Evolutionary conservation across 2,113 vertebrate genomes (phyloP), one percentile per base, ranked within the genome.

Genomic region (Apteryx mantelli): DNA sequence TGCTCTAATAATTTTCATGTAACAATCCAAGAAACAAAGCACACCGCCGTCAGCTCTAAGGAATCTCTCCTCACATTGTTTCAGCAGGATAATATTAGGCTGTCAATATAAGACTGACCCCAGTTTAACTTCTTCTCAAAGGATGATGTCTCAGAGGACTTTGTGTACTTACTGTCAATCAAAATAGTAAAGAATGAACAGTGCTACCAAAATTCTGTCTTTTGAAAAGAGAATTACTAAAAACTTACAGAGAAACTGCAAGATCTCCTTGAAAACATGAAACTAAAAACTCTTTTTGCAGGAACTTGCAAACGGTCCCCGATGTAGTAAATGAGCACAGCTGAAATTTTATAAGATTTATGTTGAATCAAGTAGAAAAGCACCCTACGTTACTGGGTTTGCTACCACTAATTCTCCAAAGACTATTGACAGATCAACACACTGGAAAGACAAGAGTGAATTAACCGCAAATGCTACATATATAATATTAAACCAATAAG

Each of bases 161-260:
- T 79, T 30, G 25, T 78, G 69, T 77, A 46, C 53, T 92, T 91
- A 78, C 42, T 60, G 32, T 68, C 93, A 97, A 85, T 77, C 84
- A 95, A 88, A 96, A 90, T 44, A 82, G 68, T 53, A 90, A 81
- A 87, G 46, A 84, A 50, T 78, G 63, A 91, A 89, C 44, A 93
- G 46, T 79, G 30, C 58, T 89, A 56, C 38, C 82, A 86, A 93
- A 91, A 56, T 0, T 2, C 6, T 60, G 30, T 1, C 18, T 83
- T 76, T 64, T 60, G 12, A 26, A 80, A 92, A 70, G 48, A 30
- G 8, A 97, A 18, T n/a, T 84, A 50, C 86, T 94, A 30, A 90
- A 95, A 74, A 80, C 28, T 80, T 90, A 40, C 48, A 69, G 22
- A 52, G 32, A 10, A 46, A 44, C 36, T n/a, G 44, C 42, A 63